A percentile compares a stretch with the other conserved stretches of the same genome.
phyloP scores from a whole-genome alignment of 1,140 invertebrate genomes.

The Scaptomyza graminum region DNA sequence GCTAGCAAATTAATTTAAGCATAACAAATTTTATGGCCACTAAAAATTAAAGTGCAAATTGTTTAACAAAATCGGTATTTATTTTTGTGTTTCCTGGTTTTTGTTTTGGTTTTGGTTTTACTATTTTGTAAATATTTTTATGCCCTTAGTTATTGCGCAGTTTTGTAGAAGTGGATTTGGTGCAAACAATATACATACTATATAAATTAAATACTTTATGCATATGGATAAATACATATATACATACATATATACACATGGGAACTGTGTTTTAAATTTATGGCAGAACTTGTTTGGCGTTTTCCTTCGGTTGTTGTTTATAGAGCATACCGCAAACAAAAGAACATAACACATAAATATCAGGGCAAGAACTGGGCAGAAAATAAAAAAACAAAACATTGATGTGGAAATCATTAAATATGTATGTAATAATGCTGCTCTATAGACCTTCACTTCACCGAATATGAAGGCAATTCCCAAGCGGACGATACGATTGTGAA shows the following conservation, averaged over 20 bases:
- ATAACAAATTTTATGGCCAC: slow-evolving; percentile 50
- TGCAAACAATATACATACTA: slow-evolving; percentile 1
- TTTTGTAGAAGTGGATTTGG: slow-evolving; percentile 25
- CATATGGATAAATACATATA: slow-evolving; percentile 6
- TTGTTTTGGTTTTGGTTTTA: slow-evolving; percentile 11
- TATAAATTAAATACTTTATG: slow-evolving; percentile 30
- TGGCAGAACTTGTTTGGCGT: slow-evolving; percentile 48
- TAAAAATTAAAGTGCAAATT: slow-evolving; percentile 51
- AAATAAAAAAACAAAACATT: not conserved
- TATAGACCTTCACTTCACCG: not conserved
- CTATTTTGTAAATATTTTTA: slow-evolving; percentile 2
- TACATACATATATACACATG: not conserved
- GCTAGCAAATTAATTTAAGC: slow-evolving; percentile 47
- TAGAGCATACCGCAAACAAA: not conserved
- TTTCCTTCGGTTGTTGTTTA: slow-evolving; percentile 12
- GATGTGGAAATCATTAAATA: slow-evolving; percentile 6
- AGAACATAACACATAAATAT: not conserved
- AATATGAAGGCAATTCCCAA: no score
- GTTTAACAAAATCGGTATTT: slow-evolving; percentile 38
- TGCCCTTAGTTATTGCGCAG: slow-evolving; percentile 32
- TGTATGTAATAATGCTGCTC: not conserved
- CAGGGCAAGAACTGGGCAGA: not conserved
- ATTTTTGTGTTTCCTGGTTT: not conserved
- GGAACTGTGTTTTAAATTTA: slow-evolving; percentile 59
- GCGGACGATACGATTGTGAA: no score